A percentile compares a stretch with the other conserved stretches of the same genome.
Conservation (phyloP, 2,888 invertebrate genomes). For the Sipha maydis region DNA sequence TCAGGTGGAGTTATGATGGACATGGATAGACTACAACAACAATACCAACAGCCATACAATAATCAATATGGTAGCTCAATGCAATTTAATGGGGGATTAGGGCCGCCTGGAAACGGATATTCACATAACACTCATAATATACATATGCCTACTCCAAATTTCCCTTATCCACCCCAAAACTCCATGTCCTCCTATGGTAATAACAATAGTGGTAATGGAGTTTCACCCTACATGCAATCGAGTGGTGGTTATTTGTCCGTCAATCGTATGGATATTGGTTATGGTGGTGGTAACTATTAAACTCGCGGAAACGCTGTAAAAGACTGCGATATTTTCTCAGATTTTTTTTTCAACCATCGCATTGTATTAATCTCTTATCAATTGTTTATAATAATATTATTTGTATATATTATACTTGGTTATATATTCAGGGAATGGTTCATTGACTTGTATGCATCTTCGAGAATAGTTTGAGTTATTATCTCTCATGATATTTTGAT, state of each 20-base stretch:
- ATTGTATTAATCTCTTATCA: conserved; percentile 52
- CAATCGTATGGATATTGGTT: conserved; percentile 57
- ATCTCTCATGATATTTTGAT: conserved; percentile 35
- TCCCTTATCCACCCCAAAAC: conserved; percentile 70
- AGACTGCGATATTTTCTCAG: conserved; percentile 61
- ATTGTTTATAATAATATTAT: conserved; percentile 45
- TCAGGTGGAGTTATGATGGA: conserved; percentile 63
- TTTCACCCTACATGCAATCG: conserved; percentile 50
- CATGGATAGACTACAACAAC: conserved; percentile 61
- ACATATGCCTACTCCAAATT: conserved; percentile 78
- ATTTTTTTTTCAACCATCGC: conserved; percentile 56
- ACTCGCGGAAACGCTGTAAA: conserved; percentile 33
- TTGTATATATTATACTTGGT: conserved; percentile 55
- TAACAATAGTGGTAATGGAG: conserved; percentile 19
- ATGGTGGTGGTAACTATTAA: conserved; percentile 60
- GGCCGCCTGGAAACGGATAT: conserved; percentile 66
- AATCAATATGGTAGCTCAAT: conserved; percentile 66
- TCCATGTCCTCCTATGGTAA: conserved; percentile 67
- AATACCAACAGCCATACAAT: conserved; percentile 66
- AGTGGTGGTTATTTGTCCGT: conserved; percentile 54
- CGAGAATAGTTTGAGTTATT: conserved; percentile 51
- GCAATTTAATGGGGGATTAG: conserved; percentile 48
- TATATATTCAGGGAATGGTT: conserved; percentile 55
- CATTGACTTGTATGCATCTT: conserved; percentile 52
- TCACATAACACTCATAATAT: conserved; percentile 71